phyloP scores from a whole-genome alignment of 2,888 invertebrate species.

The Euproctis similis region DNA sequence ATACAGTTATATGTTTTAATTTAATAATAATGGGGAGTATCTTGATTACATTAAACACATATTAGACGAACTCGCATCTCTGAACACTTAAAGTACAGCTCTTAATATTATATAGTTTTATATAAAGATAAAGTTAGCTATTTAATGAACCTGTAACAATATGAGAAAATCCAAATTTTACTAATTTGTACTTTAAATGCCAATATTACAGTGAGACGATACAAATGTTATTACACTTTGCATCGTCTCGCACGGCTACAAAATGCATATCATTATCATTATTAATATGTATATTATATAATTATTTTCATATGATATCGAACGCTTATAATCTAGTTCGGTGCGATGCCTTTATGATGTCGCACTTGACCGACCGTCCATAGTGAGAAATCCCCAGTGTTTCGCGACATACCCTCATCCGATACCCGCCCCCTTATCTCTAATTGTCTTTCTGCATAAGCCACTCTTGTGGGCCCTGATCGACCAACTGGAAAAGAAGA shows the following conservation, averaged over 20 bases:
- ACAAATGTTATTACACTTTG: constrained; percentile 55
- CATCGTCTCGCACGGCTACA: constrained; percentile 65
- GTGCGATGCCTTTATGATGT: constrained; percentile 75
- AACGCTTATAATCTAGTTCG: constrained; percentile 70
- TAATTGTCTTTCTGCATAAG: constrained; percentile 76
- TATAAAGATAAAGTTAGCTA: constrained; percentile 66
- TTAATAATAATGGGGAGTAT: too few species aligned
- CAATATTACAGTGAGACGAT: constrained; percentile 72
- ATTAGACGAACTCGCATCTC: constrained; percentile 64
- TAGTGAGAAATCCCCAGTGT: constrained; percentile 72
- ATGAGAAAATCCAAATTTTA: constrained; percentile 73
- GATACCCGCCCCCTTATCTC: constrained; percentile 67
- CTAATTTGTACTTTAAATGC: constrained; percentile 77
- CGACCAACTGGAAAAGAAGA: constrained; percentile 76
- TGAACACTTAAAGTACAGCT: constrained; percentile 76
- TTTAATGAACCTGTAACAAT: constrained; percentile 76
- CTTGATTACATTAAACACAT: constrained; percentile 61
- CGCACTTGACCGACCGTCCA: constrained; percentile 67
- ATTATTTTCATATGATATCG: constrained; percentile 37
- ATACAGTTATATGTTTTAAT: too few species aligned
- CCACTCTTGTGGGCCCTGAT: constrained; percentile 76
- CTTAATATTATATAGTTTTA: constrained; percentile 71
- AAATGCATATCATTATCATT: constrained; percentile 33
- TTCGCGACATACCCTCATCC: constrained; percentile 72
- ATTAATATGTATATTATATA: too few species aligned